Evolutionary conservation across 2,888 invertebrate species (phyloP).

Genomic region (Acleris literana): DNA sequence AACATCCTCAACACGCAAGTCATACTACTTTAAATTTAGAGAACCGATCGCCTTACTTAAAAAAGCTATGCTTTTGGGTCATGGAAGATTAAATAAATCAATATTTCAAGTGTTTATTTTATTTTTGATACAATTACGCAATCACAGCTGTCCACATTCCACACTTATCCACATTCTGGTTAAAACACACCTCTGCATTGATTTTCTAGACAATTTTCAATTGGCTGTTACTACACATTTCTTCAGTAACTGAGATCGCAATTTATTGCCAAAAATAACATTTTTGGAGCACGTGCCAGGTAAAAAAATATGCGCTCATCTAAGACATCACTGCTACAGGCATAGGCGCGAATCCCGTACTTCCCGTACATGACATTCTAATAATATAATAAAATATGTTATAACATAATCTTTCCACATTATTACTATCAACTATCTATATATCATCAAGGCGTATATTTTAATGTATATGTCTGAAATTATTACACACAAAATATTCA

Average conservation of each 20-base stretch:
- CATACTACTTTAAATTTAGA: too few species aligned
- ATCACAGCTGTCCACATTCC: conserved; percentile 9
- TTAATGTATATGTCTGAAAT: conserved; percentile 31
- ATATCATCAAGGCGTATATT: conserved; percentile 30
- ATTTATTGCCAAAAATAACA: neutral
- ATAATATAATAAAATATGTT: conserved; percentile 37
- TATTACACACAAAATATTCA: conserved; percentile 33
- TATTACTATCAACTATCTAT: conserved; percentile 29
- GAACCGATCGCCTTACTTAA: conserved; percentile 2
- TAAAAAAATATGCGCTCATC: conserved; percentile 27
- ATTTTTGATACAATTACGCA: conserved; percentile 16
- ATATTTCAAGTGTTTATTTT: conserved; percentile 19
- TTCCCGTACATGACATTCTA: conserved; percentile 31
- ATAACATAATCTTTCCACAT: conserved; percentile 37
- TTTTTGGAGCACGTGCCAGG: neutral
- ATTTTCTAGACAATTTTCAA: neutral
- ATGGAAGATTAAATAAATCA: conserved; percentile 17
- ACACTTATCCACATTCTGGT: conserved; percentile 2
- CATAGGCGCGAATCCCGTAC: conserved; percentile 23
- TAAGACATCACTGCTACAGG: conserved; percentile 13
- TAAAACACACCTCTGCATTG: too few species aligned
- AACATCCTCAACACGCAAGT: too few species aligned
- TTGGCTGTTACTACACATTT: conserved; percentile 1
- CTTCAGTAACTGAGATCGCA: conserved; percentile 20
- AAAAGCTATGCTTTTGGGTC: conserved; percentile 36